Percentiles rank a stretch among this genome's conserved stretches.
Conservation (phyloP, 2,888 invertebrate species). For the Amphipyra tragopoginis region DNA sequence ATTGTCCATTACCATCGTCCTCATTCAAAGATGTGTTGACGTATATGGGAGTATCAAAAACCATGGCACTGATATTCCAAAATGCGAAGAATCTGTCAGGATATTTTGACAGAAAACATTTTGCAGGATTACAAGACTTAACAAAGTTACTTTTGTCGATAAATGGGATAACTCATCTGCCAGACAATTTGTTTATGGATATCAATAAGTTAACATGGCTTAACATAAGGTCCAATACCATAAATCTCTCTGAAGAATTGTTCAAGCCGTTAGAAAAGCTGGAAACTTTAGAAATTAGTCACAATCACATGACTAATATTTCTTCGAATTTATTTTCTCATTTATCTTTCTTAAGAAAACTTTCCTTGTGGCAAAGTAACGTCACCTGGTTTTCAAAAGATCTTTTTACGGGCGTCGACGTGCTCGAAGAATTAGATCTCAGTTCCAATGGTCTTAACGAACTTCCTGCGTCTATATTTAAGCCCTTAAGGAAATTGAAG, state of each 20-base stretch:
- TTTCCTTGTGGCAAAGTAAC: constrained; percentile 93
- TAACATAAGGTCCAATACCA: constrained; percentile 91
- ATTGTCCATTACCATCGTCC: constrained; percentile 88
- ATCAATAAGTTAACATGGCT: constrained; percentile 91
- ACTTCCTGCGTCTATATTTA: constrained; percentile 91
- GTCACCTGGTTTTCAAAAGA: constrained; percentile 91
- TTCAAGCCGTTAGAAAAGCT: constrained; percentile 90
- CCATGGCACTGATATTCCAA: constrained; percentile 89
- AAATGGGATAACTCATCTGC: constrained; percentile 91
- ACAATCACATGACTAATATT: constrained; percentile 91
- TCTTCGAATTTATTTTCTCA: constrained; percentile 91
- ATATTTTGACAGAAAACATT: constrained; percentile 89
- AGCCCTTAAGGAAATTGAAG: constrained; percentile 90
- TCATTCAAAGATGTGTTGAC: constrained; percentile 86
- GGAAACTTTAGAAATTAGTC: constrained; percentile 91
- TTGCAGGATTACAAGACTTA: constrained; percentile 88
- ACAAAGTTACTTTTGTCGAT: constrained; percentile 90
- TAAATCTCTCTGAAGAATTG: constrained; percentile 89
- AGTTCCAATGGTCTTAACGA: constrained; percentile 91
- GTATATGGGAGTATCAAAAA: constrained; percentile 83
- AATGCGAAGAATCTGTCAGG: constrained; percentile 88
- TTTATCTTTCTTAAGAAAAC: constrained; percentile 88
- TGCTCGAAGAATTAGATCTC: constrained; percentile 92
- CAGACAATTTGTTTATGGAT: constrained; percentile 91
- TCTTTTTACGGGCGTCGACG: constrained; percentile 91